Conservation (phyloP, 2,113 vertebrate genomes). For the Zosterops lateralis region DNA sequence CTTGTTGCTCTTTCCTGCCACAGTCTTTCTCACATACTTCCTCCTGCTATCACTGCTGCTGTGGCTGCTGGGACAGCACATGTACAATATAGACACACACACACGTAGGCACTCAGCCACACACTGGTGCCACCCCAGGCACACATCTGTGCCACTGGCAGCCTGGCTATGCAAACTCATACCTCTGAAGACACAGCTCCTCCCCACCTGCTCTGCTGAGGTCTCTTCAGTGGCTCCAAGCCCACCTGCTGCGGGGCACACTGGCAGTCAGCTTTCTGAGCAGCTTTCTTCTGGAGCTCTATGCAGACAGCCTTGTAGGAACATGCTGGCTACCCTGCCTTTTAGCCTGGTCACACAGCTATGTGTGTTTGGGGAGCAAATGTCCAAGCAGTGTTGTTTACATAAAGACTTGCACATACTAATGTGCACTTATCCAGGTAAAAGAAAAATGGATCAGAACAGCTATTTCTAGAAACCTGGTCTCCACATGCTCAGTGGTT, state of each 20-base stretch:
- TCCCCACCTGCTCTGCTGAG: background rate
- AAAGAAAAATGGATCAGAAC: background rate
- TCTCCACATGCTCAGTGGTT: background rate
- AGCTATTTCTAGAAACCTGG: background rate
- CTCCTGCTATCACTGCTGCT: background rate
- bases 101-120: rapidly evolving
- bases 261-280: background rate
- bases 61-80: background rate
- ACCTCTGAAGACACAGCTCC: rapidly evolving
- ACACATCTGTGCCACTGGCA: background rate
- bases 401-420: background rate
- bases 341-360: background rate
- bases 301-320: background rate
- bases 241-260: background rate
- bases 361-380: background rate
- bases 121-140: background rate
- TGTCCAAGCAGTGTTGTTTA: background rate
- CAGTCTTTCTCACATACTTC: background rate
- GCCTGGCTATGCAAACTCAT: background rate
- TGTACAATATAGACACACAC: background rate
- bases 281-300: background rate
- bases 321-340: rapidly evolving
- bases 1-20: background rate
- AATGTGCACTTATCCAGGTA: background rate
- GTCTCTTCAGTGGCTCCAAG: background rate